Evolutionary conservation across 1,140 invertebrate species (phyloP).

Genomic region (Drosophila auraria): DNA sequence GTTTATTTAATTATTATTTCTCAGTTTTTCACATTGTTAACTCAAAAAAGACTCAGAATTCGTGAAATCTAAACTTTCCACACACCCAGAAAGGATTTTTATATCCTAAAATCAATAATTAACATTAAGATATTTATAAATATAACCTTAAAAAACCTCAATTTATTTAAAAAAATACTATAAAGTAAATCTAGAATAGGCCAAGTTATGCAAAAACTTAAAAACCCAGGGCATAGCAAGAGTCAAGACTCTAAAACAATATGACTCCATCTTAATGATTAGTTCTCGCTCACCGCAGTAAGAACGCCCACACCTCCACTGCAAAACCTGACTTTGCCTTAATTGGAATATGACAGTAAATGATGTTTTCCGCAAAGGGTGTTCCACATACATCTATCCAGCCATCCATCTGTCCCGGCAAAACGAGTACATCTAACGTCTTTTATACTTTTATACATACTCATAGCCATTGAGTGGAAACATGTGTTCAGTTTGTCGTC

Average conservation of each 20-base stretch:
- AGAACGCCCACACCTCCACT: conserved; percentile 59
- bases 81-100: fast-evolving
- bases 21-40: too few species aligned
- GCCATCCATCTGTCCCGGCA: conserved; percentile 10
- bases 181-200: not conserved
- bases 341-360: conserved; percentile 68
- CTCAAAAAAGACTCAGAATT: too few species aligned
- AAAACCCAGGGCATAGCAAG: conserved; percentile 7
- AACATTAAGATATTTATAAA: not conserved
- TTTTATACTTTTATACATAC: conserved; percentile 24
- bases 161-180: not conserved
- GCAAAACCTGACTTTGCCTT: conserved; percentile 64
- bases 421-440: conserved; percentile 18
- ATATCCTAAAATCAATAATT: not conserved
- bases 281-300: conserved; percentile 33
- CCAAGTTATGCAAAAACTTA: too few species aligned
- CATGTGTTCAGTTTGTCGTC: conserved; percentile 48
- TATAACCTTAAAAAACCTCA: not conserved
- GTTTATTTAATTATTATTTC: too few species aligned
- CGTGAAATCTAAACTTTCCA: too few species aligned
- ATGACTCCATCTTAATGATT: conserved; percentile 25
- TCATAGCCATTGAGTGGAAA: conserved; percentile 40
- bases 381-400: conserved; percentile 27
- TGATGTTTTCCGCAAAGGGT: conserved; percentile 77
- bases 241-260: conserved; percentile 5